Evolutionary conservation across 2,888 invertebrate species (phyloP).

Genomic region (Labia minor): DNA sequence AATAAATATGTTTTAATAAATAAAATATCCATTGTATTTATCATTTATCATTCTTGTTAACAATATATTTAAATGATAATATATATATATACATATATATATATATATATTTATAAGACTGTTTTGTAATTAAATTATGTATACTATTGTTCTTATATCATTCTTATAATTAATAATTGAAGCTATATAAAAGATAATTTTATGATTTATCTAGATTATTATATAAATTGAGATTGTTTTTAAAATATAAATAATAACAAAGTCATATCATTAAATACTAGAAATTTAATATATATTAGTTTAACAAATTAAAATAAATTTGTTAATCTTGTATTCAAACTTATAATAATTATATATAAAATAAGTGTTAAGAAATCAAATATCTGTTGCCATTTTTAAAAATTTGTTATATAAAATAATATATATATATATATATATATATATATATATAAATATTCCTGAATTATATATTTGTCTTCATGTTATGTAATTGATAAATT

Average conservation of each 20-base stretch:
- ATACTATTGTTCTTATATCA: not conserved
- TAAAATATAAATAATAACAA: not conserved
- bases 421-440: not conserved
- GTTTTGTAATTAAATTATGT: not conserved
- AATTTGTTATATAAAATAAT: not conserved
- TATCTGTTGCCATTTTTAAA: slow-evolving; percentile 2
- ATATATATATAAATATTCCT: slow-evolving; percentile 30
- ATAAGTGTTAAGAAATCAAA: not conserved
- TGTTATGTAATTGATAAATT: slow-evolving; percentile 32
- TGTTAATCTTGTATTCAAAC: not conserved
- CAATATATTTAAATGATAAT: too few relatives aligned
- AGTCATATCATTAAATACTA: slow-evolving; percentile 2
- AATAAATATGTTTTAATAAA: not conserved
- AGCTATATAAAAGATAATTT: too few relatives aligned
- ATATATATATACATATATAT: too few relatives aligned
- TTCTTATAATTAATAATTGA: too few relatives aligned
- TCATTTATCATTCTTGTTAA: not conserved
- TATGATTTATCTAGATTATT: not conserved
- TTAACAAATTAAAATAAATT: not conserved
- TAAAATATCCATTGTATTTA: not conserved
- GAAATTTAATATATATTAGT: not conserved
- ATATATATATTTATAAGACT: too few relatives aligned
- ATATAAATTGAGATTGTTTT: not conserved
- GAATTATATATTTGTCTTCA: slow-evolving; percentile 35
- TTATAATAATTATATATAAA: not conserved